Conservation (phyloP, 37 sponge, comb jelly and placozoan species). For the Cladorhizidae sp. region DNA sequence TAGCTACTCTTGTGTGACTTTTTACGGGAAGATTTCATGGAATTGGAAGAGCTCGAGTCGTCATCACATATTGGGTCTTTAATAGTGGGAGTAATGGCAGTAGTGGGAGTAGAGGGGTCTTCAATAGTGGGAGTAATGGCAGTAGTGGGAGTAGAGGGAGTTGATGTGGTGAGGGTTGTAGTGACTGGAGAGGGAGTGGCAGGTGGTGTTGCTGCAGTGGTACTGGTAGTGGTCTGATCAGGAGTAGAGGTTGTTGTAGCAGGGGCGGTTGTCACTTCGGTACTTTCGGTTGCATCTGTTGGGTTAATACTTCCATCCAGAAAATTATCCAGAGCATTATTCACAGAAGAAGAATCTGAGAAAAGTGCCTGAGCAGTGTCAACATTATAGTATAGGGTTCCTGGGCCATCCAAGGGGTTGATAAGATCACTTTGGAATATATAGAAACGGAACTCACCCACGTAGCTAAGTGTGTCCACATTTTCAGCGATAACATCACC, state of each 20-base stretch:
- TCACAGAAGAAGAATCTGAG: not conserved
- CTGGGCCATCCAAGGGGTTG: not conserved
- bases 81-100: no score
- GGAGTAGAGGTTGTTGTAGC: not conserved
- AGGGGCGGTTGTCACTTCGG: not conserved
- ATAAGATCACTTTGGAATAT: not conserved
- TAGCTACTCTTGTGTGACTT: no score
- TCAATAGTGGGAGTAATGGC: no score
- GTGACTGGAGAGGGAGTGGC: not conserved
- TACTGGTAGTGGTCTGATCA: not conserved
- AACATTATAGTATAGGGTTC: not conserved
- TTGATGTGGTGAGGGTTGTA: not conserved
- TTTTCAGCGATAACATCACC: not conserved
- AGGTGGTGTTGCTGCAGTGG: not conserved
- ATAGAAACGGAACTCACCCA: constrained; percentile 24
- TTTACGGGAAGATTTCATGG: no score
- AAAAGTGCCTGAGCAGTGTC: not conserved
- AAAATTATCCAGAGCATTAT: no score
- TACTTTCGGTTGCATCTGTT: no score
- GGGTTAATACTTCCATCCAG: no score
- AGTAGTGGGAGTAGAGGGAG: not conserved
- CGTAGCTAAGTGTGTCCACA: not conserved
- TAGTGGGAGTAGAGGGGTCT: no score
- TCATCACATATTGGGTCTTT: no score
- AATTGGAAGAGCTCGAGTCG: no score